Evolutionary conservation across 2,113 vertebrate genomes (phyloP), one percentile per base, ranked within the genome.

Genomic region (Dunckerocampus dactyliophorus): DNA sequence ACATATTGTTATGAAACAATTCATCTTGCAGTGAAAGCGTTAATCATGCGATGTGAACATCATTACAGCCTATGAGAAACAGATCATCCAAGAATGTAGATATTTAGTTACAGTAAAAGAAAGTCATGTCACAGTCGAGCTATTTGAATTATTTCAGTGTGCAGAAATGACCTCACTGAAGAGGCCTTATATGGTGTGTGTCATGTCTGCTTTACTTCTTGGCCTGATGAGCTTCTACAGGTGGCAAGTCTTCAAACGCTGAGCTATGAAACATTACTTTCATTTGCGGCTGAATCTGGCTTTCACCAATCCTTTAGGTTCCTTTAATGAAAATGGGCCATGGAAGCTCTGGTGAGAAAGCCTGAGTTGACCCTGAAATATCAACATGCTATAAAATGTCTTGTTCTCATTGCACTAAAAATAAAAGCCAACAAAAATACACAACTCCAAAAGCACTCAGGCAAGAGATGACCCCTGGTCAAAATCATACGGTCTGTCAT

Each of bases 81-180:
- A 84, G 76, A 76, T 63, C 24, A 39, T n/a, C 4, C 52, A 24
- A 62, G 65, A 51, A 63, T 37, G 42, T 54, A 54, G 46, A 21
- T 7, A 47, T 69, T 67, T n/a, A 42, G 56, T 60, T 59, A 67
- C 65, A 80, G 43, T 20, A 47, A 62, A 34, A 71, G 21, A 76
- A 48, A 39, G 63, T 76, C 62, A 81, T 60, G 48, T 88, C 84
- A 80, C 71, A 31, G 61, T 59, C 3, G 48, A 76, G 68, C 56
- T 71, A 85, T 76, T 65, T 56, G 48, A 49, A 77, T 79, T 59
- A 84, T 81, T 77, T 62, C 65, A 62, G 45, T 20, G 63, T 39
- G 54, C 51, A 69, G 58, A 34, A 37, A 61, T 75, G 81, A 82
- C 52, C 63, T 79, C 69, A 82, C 59, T 12, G 46, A 61, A 48